Evolutionary conservation across 30 jellyfish, hydroid and myxozoan species (phyloP), one percentile per base, ranked within the genome.

Genomic region (Cassiopea andromeda): DNA sequence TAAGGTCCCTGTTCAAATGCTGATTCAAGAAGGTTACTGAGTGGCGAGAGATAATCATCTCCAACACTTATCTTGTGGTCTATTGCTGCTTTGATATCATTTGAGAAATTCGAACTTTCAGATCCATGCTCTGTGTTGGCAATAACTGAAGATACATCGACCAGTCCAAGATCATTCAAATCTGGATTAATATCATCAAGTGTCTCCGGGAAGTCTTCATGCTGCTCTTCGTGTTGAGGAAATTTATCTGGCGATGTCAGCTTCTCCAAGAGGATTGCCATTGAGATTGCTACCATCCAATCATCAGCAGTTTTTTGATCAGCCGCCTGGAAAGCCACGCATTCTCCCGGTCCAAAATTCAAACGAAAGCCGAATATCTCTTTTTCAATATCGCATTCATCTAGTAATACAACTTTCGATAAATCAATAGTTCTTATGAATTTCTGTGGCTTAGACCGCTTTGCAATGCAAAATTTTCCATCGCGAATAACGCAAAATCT

Each of bases 261-360:
- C 43, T 95, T 86, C 60, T 96, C 98, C 38, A 92, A 93, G 7
- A 96, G 90, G 5, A 96, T 96, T 44, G 98, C 99, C 99, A 96
- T 92, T 0, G 99, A 96, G 66, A 96, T 93, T 44, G 98, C 99
- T 7, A 96, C 99, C 99, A 96, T 96, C 99, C 99, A 96, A 46
- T 87, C 76, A 27, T 96, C 99, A 3, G 99, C 98, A 1, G 97
- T 70, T 19, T 72, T 43, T 60, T 85, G 97, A 73, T 92, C 96
- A n/a, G 79, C 85, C 15, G 98, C 92, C 59, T 89, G 93, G 50
- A 96, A 89, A 38, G 91, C 72, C 70, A 82, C 44, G 79, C 88
- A 60, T 61, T 81, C 82, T 12, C 80, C 92, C 1, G 89, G 75
- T 1, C 89, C 90, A 64, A 93, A 92, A 59, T 96, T 98, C 1